Percentiles rank a stretch among this genome's conserved stretches.
phyloP scores from a whole-genome alignment of 2,113 vertebrate genomes.

The Anolis sagrei region DNA sequence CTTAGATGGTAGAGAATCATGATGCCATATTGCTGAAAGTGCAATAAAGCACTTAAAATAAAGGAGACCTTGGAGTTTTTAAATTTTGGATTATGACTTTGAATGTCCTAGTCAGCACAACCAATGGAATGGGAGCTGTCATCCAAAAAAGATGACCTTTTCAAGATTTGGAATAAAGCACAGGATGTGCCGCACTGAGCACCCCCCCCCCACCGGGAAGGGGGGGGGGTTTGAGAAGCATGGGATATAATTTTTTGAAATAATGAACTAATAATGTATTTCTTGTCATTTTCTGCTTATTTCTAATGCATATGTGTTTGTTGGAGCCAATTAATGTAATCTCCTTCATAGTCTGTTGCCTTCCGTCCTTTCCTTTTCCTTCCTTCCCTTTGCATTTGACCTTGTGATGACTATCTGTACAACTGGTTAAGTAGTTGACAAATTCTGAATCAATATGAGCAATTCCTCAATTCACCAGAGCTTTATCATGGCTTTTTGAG shows the following conservation, averaged over 20 bases:
- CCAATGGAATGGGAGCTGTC: too few species aligned
- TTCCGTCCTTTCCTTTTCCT: background rate
- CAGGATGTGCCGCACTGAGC: too few species aligned
- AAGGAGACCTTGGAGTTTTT: too few species aligned
- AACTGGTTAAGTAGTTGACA: background rate
- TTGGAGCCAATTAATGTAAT: background rate
- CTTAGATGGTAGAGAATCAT: constrained; percentile 30
- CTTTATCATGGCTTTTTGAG: background rate
- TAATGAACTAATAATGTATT: too few species aligned
- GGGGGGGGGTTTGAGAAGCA: too few species aligned
- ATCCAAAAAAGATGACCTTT: too few species aligned
- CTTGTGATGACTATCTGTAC: background rate
- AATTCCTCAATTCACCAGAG: background rate
- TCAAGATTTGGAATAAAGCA: constrained; percentile 4
- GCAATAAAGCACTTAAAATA: too few species aligned
- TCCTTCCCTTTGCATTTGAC: background rate
- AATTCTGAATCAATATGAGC: background rate
- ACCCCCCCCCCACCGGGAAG: too few species aligned
- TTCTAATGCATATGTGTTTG: background rate
- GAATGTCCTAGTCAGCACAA: too few species aligned
- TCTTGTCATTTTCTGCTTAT: background rate
- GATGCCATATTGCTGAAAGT: constrained; percentile 21
- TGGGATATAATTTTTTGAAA: too few species aligned
- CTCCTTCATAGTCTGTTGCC: background rate
- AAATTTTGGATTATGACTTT: too few species aligned